phyloP scores from a whole-genome alignment of 2,888 invertebrate genomes.

The Scaptomyza parva region DNA sequence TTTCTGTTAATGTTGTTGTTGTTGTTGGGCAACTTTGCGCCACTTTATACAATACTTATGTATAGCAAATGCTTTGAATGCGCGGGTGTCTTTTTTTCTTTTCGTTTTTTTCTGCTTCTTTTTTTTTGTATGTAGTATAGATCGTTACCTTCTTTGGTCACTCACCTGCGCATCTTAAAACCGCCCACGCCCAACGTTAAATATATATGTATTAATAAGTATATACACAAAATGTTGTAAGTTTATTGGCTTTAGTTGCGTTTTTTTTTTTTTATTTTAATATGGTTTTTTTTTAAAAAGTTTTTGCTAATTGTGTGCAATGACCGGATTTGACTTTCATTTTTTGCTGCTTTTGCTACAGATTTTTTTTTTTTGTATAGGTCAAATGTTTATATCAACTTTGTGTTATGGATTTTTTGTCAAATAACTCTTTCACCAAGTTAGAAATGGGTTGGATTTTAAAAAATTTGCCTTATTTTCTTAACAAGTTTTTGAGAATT shows the following conservation, averaged over 20 bases:
- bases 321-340: slow-evolving; percentile 31
- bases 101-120: not conserved
- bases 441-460: no score
- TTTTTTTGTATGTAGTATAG: slow-evolving; percentile 43
- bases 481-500: no score
- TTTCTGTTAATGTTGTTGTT: no score
- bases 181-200: slow-evolving; percentile 49
- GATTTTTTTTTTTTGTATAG: slow-evolving; percentile 13
- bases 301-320: slow-evolving; percentile 18
- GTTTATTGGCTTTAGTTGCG: slow-evolving; percentile 35
- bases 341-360: slow-evolving; percentile 20
- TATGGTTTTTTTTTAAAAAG: slow-evolving; percentile 9
- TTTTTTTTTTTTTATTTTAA: slow-evolving; percentile 26
- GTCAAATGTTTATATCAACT: not conserved
- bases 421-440: no score
- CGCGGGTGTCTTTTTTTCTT: slow-evolving; percentile 64
- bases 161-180: slow-evolving; percentile 72
- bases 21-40: slow-evolving; percentile 50
- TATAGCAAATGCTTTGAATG: slow-evolving; percentile 43
- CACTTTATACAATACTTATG: slow-evolving; percentile 50
- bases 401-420: not conserved
- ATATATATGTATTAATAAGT: slow-evolving; percentile 2
- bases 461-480: no score
- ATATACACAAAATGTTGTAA: slow-evolving; percentile 28
- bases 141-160: slow-evolving; percentile 69